phyloP scores from a whole-genome alignment of 2,797 vertebrate species.

The Oreonectes daqikongensis region DNA sequence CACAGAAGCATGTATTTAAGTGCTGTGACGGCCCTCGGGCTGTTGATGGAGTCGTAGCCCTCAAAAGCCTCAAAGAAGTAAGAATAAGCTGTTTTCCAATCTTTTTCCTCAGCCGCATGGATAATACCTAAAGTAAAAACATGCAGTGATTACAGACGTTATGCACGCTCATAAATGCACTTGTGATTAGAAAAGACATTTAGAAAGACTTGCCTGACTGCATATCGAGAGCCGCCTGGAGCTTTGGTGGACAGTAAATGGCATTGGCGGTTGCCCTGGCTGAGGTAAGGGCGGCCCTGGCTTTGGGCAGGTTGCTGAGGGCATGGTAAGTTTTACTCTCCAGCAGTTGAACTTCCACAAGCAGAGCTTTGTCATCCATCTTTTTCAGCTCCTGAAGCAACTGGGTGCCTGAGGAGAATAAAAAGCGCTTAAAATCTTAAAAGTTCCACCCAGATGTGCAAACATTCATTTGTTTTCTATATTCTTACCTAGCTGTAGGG shows the following conservation, averaged over 20 bases:
- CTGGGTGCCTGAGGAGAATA: slow-evolving; percentile 82
- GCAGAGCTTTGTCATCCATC: slow-evolving; percentile 97
- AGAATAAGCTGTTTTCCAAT: slow-evolving; percentile 98
- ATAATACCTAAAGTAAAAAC: slow-evolving; percentile 86
- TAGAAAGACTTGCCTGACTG: slow-evolving; percentile 85
- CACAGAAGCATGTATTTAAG: slow-evolving; percentile 99
- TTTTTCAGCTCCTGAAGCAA: slow-evolving; percentile 95
- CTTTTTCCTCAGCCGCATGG: slow-evolving; percentile 97
- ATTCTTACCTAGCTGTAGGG: slow-evolving; percentile 88
- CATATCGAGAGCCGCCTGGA: slow-evolving; percentile 98
- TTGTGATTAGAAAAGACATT: not conserved
- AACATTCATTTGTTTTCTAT: not conserved
- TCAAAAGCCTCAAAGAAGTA: slow-evolving; percentile 99
- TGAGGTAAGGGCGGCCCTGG: slow-evolving; percentile 94
- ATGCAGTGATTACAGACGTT: not conserved
- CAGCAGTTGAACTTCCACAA: slow-evolving; percentile 97
- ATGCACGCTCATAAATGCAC: not conserved
- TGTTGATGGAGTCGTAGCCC: slow-evolving; percentile 96
- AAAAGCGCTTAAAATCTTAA: not conserved
- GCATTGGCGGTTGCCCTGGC: slow-evolving; percentile 97
- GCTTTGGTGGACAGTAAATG: slow-evolving; percentile 98
- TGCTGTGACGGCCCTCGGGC: slow-evolving; percentile 91
- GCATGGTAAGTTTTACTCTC: slow-evolving; percentile 99
- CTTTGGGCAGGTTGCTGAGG: slow-evolving; percentile 96
- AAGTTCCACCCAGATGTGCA: not conserved